Base-by-base conservation (phyloP, 2,113 vertebrate species). In the Notarius lentiginosus region DNA sequence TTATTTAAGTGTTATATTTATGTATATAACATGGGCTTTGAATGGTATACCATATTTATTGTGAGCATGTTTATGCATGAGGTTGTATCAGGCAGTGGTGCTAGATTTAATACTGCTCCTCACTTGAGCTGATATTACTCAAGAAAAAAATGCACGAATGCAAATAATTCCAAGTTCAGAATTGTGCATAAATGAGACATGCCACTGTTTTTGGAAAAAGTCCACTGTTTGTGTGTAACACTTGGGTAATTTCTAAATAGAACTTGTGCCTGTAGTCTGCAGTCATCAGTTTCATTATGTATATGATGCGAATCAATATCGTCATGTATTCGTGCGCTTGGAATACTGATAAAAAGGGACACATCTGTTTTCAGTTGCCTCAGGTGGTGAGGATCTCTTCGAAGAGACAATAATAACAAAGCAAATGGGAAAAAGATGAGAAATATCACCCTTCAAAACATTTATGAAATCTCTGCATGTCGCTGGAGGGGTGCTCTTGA, bases 371-470 rank as follows among this genome's bases (percentile, higher is more conserved):
- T 24, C 51, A 34, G 51, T 34, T 72, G 66, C 82, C 66, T 34
- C 20, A 27, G 68, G 83, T 60, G 30, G 30, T 15, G 27, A 41
- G 27, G 68, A 72, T 56, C 30, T 58, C 11, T 84, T 41, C 47
- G 83, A 70, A 70, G 49, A 73, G 65, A 84, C 51, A 73, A 84
- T 73, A 56, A 84, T 18, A 73, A 58, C 65, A 72, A 72, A 72
- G 66, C 82, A 20, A 73, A 84, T 4, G 15, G 27, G 17, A 55
- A 27, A 58, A 73, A 41, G 53, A 56, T 73, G 51, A 1, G 49
- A 84, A 58, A 84, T 73, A 73, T 56, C 66, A 41, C 66, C 83
- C 68, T 82, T 82, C 80, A 49, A 61, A 82, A 65, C 80, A 82
- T 47, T 82, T 82, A 82, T 82, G 41, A 63, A 81, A 82, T 82